Evolutionary conservation across 2,888 invertebrate species (phyloP), one percentile per base, ranked within the genome.

Genomic region (Athalia circularis): DNA sequence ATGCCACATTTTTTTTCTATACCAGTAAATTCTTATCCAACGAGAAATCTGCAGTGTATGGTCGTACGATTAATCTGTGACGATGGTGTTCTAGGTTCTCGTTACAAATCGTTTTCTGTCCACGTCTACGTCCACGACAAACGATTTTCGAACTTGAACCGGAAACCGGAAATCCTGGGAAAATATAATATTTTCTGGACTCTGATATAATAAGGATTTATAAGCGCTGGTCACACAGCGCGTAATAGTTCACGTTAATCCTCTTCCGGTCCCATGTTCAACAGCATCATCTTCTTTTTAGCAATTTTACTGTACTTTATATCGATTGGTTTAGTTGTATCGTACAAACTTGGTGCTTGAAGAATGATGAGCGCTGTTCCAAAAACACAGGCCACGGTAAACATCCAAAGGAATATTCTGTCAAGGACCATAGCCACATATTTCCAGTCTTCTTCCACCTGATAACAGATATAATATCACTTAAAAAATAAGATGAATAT

Each of bases 371-470:
- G 92, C 80, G 95, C 95, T 80, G 97, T 98, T 82, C 98, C 98
- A 80, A 97, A 91, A 82, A 98, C 93, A 91, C 98, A 98, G 84
- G 97, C 97, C 90, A 97, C 93, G 89, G 98, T 96, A 92, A 99
- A 99, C 87, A 97, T 94, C 94, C 97, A 98, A 85, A 99, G 94
- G 92, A 99, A 99, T 87, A 99, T 94, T 87, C 99, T 94, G 92
- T 99, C 99, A 90, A 99, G 93, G 82, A 99, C 98, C 97, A 98
- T 96, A 81, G 94, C 94, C 65, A 99, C 98, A 92, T 98, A 99
- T 91, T 98, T 98, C 99, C 99, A 99, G 92, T 99, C 99, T 92
- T 98, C 98, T 91, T 96, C 96, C 87, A 97, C 96, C 97, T 97
- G 91, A 3, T 91, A 89, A 75, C 80, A 45, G 80, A 82, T 72